These are phyloP conservation scores for cat (Felis catus) DNA, from an alignment of 2,113 vertebrate species.

Conservation along the genomic window DNA sequence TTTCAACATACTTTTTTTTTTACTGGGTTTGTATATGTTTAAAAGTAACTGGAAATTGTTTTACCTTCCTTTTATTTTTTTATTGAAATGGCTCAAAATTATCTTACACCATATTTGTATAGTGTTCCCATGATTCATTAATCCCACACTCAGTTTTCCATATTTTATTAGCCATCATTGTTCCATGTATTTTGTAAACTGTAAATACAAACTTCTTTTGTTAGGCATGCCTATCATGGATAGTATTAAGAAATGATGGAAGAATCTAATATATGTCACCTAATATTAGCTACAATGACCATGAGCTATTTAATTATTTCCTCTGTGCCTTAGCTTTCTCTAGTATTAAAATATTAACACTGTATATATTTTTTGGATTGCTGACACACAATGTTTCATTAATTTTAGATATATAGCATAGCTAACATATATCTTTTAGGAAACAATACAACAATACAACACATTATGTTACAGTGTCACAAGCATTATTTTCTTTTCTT, in stretches of 20 bases:
- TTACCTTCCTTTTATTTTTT: neutral
- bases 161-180: neutral
- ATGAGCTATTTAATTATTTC: neutral
- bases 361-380: neutral
- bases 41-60: neutral
- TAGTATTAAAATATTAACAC: neutral
- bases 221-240: neutral
- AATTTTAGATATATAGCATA: neutral
- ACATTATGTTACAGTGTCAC: neutral
- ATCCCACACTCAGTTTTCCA: neutral
- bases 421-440: neutral
- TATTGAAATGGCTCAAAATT: neutral
- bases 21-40: neutral
- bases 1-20: neutral
- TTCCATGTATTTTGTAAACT: neutral
- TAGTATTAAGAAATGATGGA: neutral
- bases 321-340: neutral
- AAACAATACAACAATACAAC: neutral
- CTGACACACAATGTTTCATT: neutral
- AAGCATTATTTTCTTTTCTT: too few species aligned
- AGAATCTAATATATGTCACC: neutral
- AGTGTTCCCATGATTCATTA: neutral
- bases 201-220: neutral
- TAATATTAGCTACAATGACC: neutral
- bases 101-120: neutral